Evolutionary conservation across 2,113 vertebrate species (phyloP).

Genomic region (Pachycephala philippinensis): DNA sequence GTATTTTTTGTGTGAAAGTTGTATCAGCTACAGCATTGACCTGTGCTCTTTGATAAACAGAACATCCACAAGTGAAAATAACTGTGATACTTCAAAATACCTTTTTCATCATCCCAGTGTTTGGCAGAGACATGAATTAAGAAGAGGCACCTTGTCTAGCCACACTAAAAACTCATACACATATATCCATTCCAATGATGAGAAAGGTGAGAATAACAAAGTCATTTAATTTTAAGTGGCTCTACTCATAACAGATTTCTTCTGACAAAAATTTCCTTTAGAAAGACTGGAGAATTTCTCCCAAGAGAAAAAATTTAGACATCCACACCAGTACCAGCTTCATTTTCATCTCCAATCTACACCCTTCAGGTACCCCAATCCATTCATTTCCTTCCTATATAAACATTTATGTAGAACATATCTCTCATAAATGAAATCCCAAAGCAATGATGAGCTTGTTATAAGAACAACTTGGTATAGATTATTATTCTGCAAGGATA

Average conservation of each 20-base stretch:
- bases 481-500: conserved; percentile 5
- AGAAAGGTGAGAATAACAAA: not conserved
- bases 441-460: conserved; percentile 12
- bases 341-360: not conserved
- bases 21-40: not conserved
- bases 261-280: not conserved
- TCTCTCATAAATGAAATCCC: not conserved
- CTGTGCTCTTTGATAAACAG: not conserved
- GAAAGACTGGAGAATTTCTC: not conserved
- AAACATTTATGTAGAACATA: not conserved
- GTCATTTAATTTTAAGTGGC: not conserved
- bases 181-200: not conserved
- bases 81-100: not conserved
- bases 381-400: not conserved
- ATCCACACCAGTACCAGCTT: not conserved
- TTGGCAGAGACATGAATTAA: not conserved
- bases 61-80: not conserved
- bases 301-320: not conserved
- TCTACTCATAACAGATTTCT: not conserved
- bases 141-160: not conserved
- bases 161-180: not conserved
- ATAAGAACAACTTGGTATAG: not conserved
- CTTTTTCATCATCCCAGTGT: not conserved
- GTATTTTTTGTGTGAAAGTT: not conserved
- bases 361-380: not conserved